Evolutionary conservation across 2,888 invertebrate species (phyloP), one percentile per base, ranked within the genome.

Genomic region (Entomobrya proxima): DNA sequence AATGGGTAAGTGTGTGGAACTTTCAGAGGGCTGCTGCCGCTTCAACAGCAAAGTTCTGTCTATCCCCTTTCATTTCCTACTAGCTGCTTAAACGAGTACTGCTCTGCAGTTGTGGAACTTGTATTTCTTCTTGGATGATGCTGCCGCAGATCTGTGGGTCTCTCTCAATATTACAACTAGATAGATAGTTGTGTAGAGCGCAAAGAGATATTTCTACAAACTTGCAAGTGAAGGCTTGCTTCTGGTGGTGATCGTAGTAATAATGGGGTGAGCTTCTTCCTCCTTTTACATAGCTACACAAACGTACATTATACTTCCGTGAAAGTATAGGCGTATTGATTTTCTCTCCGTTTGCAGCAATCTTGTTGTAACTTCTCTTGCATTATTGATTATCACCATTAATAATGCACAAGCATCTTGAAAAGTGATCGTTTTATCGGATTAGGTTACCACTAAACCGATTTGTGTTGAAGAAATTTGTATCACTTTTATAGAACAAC

Each of bases 221-320:
- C 27, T 47, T 21, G 6, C 40, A 44, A 32, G 37, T 47, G 24
- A 35, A 55, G 69, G 21, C 47, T 61, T 72, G 30, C 74, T 35
- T 72, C 50, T 47, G 47, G 27, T 78, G 40, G 69, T 69, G 69
- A 69, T 69, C 27, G 74, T 50, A 11, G 15, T 40, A 40, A 21
- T n/a, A 32, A 85, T 85, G 85, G 85, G 85, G 85, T 85, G 85
- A 85, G 85, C 80, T 35, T 37, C 61, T 77, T 84, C 69, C 21
- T 69, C 24, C 61, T 75, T 64, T 61, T 67, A 30, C 27, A 30
- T 27, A 50, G n/a, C 27, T 24, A 32, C 50, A 50, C 50, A 50
- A 13, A 78, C 67, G 40, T 77, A 32, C 21, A 52, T 7, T n/a
- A 37, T 44, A 3, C 50, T 72, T 30, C 24, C 50, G 58, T 64